Base-by-base conservation (phyloP, 1,140 invertebrate species). In the Melanaphis sacchari region DNA sequence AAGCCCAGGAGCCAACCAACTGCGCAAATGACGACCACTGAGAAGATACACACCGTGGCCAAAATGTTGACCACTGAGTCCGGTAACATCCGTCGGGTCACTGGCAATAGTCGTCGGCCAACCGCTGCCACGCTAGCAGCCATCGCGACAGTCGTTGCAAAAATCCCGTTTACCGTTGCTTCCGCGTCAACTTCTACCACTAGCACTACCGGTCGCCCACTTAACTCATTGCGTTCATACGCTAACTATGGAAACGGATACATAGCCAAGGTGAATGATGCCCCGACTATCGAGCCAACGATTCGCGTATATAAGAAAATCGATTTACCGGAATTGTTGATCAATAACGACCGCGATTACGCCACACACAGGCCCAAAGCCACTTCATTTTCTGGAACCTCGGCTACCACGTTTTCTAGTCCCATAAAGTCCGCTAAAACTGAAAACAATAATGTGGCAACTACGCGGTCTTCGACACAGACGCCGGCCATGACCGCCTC, bases 21-120 rank as follows among this genome's bases (percentile, higher is more conserved):
- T 24, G 24, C 24, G 15, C 22, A 31, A 21, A 41, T 40, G 9
- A 24, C 46, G 36, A 89, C 87, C n/a, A 52, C 87, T 3, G 87
- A 89, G 36, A 89, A 89, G 9, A 38, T 89, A 36, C 43, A n/a
- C 46, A 52, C n/a, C 1, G 40, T 41, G n/a, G 87, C 87, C 43
- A 88, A 49, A 88, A 46, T 49, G 2, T 3, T 41, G 41, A 91
- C 59, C 11, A 46, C 90, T 21, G 31, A 40, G 21, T n/a, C 24
- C n/a, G 96, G 94, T 95, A 96, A 52, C 52, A 24, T 96, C 4
- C 59, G n/a, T 22, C 59, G 15, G 4, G 46, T 76, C 36, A 24
- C 94, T 21, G 94, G n/a, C 43, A 94, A 90, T 85, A 93, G 90
- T 9, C 93, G 95, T 18, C 95, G 49, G 8, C 40, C 82, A 26